Percentiles rank a stretch among this genome's conserved stretches.
Evolutionary conservation across 2,888 invertebrate species (phyloP).

Genomic region (Sceliomorpha sp.): DNA sequence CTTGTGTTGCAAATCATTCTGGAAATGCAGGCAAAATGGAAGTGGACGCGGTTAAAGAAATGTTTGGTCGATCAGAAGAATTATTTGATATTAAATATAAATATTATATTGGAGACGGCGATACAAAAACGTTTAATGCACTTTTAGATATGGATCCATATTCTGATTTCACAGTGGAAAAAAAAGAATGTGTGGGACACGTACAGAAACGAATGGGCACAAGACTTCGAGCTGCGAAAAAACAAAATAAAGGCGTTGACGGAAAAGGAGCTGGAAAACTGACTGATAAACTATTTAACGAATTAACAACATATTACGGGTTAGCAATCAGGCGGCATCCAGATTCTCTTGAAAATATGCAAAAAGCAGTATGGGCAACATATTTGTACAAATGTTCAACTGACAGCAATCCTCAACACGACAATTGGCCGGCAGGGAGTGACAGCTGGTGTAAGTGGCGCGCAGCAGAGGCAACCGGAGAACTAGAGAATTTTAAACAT

Average conservation of each 20-base stretch:
- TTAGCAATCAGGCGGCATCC: too few relatives aligned
- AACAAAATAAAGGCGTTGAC: slow-evolving; percentile 28
- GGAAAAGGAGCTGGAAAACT: slow-evolving; percentile 50
- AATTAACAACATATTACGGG: slow-evolving; percentile 53
- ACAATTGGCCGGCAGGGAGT: background rate
- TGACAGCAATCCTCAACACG: slow-evolving; percentile 33
- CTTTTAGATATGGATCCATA: slow-evolving; percentile 2
- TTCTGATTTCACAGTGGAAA: background rate
- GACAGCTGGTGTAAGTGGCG: slow-evolving; percentile 8
- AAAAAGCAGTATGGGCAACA: slow-evolving; percentile 61
- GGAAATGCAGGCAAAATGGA: slow-evolving; percentile 35
- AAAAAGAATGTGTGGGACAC: slow-evolving; percentile 28
- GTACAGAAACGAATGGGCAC: slow-evolving; percentile 26
- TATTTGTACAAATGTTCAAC: slow-evolving; percentile 55
- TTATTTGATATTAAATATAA: slow-evolving; percentile 18
- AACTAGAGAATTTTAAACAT: slow-evolving; percentile 15
- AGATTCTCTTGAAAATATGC: too few relatives aligned
- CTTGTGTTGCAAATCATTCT: slow-evolving; percentile 25
- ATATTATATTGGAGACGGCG: slow-evolving; percentile 27
- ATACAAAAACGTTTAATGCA: too few relatives aligned
- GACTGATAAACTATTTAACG: slow-evolving; percentile 53
- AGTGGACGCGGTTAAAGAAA: slow-evolving; percentile 15
- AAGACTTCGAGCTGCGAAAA: slow-evolving; percentile 18
- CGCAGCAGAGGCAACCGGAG: slow-evolving; percentile 1
- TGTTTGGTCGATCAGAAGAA: slow-evolving; percentile 18